A percentile compares a stretch with the other conserved stretches of the same genome.
Evolutionary conservation across 1,140 invertebrate genomes (phyloP).

Genomic region (Drosophila pandora): DNA sequence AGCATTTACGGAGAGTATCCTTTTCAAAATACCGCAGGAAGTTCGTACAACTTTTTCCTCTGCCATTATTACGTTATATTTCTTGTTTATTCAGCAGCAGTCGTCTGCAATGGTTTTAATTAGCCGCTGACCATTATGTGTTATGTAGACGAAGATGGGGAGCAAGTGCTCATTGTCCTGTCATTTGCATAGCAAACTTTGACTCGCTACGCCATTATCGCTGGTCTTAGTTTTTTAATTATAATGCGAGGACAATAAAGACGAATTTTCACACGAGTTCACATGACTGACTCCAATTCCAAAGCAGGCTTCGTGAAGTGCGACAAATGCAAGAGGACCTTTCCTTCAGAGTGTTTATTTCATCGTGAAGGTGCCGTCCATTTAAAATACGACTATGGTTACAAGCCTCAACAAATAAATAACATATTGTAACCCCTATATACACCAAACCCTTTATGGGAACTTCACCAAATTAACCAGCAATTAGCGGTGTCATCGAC

Average conservation of each 20-base stretch:
- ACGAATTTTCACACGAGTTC: constrained; percentile 78
- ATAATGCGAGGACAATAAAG: constrained; percentile 54
- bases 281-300: constrained; percentile 60
- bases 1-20: constrained; percentile 16
- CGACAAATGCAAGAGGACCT: constrained; percentile 4
- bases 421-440: constrained; percentile 20
- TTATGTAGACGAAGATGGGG: constrained; percentile 43
- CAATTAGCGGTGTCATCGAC: constrained; percentile 77
- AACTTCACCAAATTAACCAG: constrained; percentile 67
- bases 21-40: constrained; percentile 48
- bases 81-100: constrained; percentile 65
- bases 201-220: constrained; percentile 46
- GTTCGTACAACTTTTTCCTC: constrained; percentile 10
- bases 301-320: constrained; percentile 2
- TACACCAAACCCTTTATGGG: constrained; percentile 42
- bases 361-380: not conserved
- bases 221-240: constrained; percentile 79
- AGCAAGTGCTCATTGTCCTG: constrained; percentile 73
- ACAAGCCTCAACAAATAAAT: constrained; percentile 14
- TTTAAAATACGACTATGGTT: constrained; percentile 1
- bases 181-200: constrained; percentile 82
- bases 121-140: constrained; percentile 61
- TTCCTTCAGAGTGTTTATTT: not conserved
- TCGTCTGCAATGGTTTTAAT: constrained; percentile 68
- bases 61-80: constrained; percentile 51